Evolutionary conservation across 2,797 vertebrate species (phyloP).

Genomic region (Masticophis lateralis): DNA sequence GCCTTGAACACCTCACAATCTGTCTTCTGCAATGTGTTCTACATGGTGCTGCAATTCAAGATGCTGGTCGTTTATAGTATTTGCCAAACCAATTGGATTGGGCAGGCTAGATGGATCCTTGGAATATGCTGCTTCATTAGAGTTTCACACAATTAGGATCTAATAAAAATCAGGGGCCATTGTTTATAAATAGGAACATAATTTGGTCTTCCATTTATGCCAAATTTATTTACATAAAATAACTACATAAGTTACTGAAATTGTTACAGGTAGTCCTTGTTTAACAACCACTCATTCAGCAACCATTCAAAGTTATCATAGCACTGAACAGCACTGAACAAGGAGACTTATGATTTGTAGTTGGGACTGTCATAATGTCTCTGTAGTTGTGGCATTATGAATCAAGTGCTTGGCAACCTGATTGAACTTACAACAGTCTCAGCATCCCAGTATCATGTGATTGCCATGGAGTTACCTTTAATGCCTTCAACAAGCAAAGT

Average conservation of each 20-base stretch:
- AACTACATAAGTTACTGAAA: background rate
- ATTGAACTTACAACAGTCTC: background rate
- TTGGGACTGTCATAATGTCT: background rate
- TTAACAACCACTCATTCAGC: background rate
- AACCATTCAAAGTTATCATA: background rate
- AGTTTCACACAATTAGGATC: background rate
- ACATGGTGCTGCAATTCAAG: background rate
- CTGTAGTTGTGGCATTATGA: background rate
- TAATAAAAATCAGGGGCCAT: background rate
- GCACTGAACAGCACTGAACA: background rate
- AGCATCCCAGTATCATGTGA: background rate
- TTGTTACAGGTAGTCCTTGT: background rate
- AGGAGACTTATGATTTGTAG: background rate
- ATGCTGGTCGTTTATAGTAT: background rate
- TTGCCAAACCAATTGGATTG: background rate
- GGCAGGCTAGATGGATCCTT: background rate
- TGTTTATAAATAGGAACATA: background rate
- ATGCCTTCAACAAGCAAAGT: background rate
- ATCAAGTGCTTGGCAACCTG: background rate
- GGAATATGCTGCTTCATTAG: background rate
- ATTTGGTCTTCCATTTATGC: background rate
- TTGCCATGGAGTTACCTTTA: background rate
- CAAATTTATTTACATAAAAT: background rate
- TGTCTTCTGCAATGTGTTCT: background rate
- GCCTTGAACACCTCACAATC: background rate